Percentiles rank a stretch among this genome's conserved stretches.
Evolutionary conservation across 2,888 invertebrate species (phyloP).

Genomic region (Drosophila acutilabella): DNA sequence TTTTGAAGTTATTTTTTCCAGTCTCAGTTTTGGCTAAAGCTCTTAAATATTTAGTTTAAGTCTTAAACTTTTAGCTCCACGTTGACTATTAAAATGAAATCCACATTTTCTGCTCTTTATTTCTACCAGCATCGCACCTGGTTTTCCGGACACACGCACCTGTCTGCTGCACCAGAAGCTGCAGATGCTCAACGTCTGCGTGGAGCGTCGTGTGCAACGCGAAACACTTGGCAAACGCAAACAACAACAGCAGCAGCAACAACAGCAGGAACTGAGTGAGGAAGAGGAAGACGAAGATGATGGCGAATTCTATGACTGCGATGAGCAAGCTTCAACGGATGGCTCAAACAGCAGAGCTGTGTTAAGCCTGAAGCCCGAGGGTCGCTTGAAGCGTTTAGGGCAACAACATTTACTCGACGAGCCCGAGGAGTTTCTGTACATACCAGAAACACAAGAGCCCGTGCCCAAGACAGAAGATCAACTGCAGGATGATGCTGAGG

Average conservation of each 20-base stretch:
- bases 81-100: neutral
- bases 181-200: slow-evolving; percentile 93
- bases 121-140: slow-evolving; percentile 89
- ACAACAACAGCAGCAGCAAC: slow-evolving; percentile 57
- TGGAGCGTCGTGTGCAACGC: slow-evolving; percentile 86
- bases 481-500: slow-evolving; percentile 95
- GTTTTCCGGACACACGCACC: slow-evolving; percentile 94
- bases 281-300: slow-evolving; percentile 69
- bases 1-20: too few relatives aligned
- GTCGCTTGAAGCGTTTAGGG: slow-evolving; percentile 89
- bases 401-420: slow-evolving; percentile 89
- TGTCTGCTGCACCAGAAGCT: slow-evolving; percentile 98
- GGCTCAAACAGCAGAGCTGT: slow-evolving; percentile 82
- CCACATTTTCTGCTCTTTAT: neutral
- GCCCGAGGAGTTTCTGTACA: slow-evolving; percentile 90
- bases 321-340: slow-evolving; percentile 83
- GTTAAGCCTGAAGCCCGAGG: slow-evolving; percentile 87
- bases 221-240: slow-evolving; percentile 79
- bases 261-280: slow-evolving; percentile 6
- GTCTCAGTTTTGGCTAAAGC: too few relatives aligned
- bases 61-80: too few relatives aligned
- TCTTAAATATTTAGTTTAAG: too few relatives aligned
- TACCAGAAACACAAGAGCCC: slow-evolving; percentile 95
- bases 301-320: slow-evolving; percentile 94
- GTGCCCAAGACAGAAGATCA: slow-evolving; percentile 99